Conservation (phyloP, 2,888 invertebrate genomes). For the Andrena dorsata region DNA sequence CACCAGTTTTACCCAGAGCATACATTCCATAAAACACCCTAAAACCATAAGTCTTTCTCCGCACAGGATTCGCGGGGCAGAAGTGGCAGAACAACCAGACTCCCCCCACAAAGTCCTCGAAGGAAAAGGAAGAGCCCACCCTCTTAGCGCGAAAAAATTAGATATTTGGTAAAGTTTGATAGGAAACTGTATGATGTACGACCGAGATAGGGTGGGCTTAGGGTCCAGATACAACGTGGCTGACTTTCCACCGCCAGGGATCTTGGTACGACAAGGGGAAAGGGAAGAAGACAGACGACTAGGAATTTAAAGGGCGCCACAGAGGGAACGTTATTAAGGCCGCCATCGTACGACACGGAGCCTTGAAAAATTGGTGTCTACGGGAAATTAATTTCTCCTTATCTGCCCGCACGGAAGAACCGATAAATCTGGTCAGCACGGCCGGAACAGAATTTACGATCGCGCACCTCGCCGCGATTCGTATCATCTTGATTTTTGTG, state of each 20-base stretch:
- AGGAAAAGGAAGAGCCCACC: neutral
- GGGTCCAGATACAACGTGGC: neutral
- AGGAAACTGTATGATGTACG: neutral
- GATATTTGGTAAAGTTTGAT: neutral
- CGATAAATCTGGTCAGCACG: conserved; percentile 72
- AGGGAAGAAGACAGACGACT: neutral
- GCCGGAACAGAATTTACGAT: conserved; percentile 63
- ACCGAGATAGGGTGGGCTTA: neutral
- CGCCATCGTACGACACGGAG: conserved; percentile 40
- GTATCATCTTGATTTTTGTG: conserved; percentile 66
- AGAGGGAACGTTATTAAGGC: conserved; percentile 58
- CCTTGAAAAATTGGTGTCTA: conserved; percentile 71
- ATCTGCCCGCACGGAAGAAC: conserved; percentile 62
- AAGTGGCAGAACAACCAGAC: neutral
- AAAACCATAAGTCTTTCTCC: no score
- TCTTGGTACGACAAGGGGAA: neutral
- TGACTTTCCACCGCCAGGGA: neutral
- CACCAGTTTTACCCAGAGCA: no score
- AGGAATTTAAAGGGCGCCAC: conserved; percentile 33
- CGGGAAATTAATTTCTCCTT: conserved; percentile 75
- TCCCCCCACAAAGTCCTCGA: no score
- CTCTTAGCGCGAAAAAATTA: neutral
- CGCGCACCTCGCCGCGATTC: conserved; percentile 48
- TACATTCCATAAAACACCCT: no score
- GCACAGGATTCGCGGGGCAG: no score